Evolutionary conservation across 2,797 vertebrate genomes (phyloP).

Genomic region (Garrulus glandarius): DNA sequence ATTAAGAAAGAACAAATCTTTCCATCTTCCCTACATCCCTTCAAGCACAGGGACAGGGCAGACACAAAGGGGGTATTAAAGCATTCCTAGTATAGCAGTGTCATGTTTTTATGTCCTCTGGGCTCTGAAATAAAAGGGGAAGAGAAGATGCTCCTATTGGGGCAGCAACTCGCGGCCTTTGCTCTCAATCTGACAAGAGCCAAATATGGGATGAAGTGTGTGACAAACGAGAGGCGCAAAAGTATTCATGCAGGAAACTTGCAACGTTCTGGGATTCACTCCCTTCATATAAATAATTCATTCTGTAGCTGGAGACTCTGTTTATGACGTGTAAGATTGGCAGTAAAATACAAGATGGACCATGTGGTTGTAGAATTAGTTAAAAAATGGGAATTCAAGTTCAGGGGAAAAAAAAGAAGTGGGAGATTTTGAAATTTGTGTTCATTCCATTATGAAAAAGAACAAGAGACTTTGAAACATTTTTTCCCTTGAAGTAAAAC

Average conservation of each 20-base stretch:
- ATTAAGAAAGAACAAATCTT: conserved; percentile 21
- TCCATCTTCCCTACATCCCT: neutral
- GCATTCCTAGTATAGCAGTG: neutral
- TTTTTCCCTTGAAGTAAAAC: neutral
- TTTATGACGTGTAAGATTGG: conserved; percentile 46
- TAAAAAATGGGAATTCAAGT: conserved; percentile 17
- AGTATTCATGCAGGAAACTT: conserved; percentile 66
- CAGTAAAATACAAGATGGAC: conserved; percentile 31
- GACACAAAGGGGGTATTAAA: neutral
- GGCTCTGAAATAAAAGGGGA: neutral
- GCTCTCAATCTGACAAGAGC: conserved; percentile 42
- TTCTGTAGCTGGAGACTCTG: conserved; percentile 45
- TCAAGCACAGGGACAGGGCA: neutral
- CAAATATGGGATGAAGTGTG: conserved; percentile 55
- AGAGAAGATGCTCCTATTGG: neutral
- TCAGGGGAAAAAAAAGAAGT: neutral
- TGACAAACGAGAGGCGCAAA: conserved; percentile 57
- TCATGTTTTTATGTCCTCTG: neutral
- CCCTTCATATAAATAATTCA: conserved; percentile 63
- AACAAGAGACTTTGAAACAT: neutral
- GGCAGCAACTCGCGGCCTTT: neutral
- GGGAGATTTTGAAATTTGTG: neutral
- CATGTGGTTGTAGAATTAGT: neutral
- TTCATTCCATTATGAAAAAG: neutral
- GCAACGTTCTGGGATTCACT: conserved; percentile 46